These are phyloP conservation scores for Dromius quadrimaculatus DNA, from an alignment of 2,888 invertebrate species.

Conservation along the genomic window DNA sequence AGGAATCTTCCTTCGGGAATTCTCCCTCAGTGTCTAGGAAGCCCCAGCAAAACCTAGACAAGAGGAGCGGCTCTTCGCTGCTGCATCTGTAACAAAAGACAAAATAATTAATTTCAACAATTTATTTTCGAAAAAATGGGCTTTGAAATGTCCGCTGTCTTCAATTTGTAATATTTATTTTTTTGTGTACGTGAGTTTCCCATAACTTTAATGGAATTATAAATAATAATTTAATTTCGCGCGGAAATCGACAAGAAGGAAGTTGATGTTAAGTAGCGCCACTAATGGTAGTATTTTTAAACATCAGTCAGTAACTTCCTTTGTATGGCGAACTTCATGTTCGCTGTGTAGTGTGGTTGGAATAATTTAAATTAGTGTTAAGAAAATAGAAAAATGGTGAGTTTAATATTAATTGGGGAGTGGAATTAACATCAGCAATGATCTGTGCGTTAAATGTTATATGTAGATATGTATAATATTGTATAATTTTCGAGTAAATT, in stretches of 20 bases:
- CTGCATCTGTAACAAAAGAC: too few relatives aligned
- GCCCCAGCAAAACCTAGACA: too few relatives aligned
- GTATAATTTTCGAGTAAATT: slow-evolving; percentile 27
- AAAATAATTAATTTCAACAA: too few relatives aligned
- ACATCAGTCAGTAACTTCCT: slow-evolving; percentile 59
- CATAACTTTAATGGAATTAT: too few relatives aligned
- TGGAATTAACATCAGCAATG: slow-evolving; percentile 6
- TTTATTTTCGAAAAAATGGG: too few relatives aligned
- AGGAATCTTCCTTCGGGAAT: too few relatives aligned
- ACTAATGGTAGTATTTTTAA: slow-evolving; percentile 21
- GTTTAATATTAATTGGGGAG: slow-evolving; percentile 53
- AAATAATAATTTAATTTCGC: slow-evolving; percentile 4
- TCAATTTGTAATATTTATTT: too few relatives aligned
- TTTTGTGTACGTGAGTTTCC: too few relatives aligned
- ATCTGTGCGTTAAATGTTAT: slow-evolving; percentile 17
- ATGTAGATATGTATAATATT: slow-evolving; percentile 25
- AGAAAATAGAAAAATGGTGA: slow-evolving; percentile 62
- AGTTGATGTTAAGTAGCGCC: slow-evolving; percentile 18
- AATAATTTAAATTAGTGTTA: slow-evolving; percentile 57
- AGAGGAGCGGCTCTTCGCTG: too few relatives aligned
- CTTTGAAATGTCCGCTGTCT: too few relatives aligned
- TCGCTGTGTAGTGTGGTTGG: slow-evolving; percentile 61
- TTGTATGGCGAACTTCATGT: slow-evolving; percentile 64
- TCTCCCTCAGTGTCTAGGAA: too few relatives aligned
- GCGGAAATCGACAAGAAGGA: not conserved